Base-by-base conservation (phyloP, 2,888 invertebrate species). In the Dichetophora obliterata region DNA sequence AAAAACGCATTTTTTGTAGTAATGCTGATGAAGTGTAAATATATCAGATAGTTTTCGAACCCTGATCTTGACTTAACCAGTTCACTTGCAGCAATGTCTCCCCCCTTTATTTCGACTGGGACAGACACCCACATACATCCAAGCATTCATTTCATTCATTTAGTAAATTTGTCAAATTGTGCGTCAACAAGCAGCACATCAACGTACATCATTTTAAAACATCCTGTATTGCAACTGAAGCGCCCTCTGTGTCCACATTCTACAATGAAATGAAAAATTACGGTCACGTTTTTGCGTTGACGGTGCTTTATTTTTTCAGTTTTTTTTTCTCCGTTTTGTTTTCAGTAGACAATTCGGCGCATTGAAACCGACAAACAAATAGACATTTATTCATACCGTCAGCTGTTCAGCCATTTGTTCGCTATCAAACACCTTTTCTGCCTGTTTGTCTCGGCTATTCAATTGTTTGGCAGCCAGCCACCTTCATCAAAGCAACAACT, bases 161-260 rank as follows among this genome's bases (percentile, higher is more conserved):
- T 48, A n/a, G n/a, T n/a, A 50, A 50, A 69, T 69, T 69, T 69
- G 82, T 84, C 82, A 84, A 85, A 84, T 84, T 84, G 83, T 85
- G 84, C 84, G 85, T 84, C 83, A 52, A 27, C 52, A 50, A 57
- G 27, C 52, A 54, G 31, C n/a, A 52, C 69, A 31, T 27, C 57
- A 57, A 57, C 57, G 31, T 71, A 57, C 37, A 57, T 71, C 54
- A 59, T 57, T 71, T 71, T 43, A 6, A 22, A 57, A 71, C 71
- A 71, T 57, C 34, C 34, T 22, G 54, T 48, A 19, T 31, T 27
- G 57, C 27, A 48, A 31, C 57, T 37, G 5, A 71, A 57, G 27
- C 71, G 31, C 22, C 22, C 22, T 22, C 9, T 19, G 19, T 22
- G 24, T 31, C 14, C 50, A 50, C 24, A 27, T 27, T n/a, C 1